Base-by-base conservation (phyloP, 2,888 invertebrate genomes). In the Leuctra nigra region DNA sequence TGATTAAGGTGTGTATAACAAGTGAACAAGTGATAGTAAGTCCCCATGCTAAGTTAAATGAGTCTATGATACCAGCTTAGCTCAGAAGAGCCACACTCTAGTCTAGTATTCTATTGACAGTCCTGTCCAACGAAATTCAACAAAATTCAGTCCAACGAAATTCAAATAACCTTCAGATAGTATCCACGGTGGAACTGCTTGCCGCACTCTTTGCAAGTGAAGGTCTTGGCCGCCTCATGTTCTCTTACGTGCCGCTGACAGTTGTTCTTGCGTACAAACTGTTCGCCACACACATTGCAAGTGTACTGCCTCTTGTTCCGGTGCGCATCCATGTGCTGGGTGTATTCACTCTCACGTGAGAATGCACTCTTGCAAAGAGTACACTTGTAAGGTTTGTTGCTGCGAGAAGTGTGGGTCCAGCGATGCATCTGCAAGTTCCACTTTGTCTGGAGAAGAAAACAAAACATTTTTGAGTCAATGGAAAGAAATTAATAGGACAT, bases 401-500 rank as follows among this genome's bases (percentile, higher is more conserved):
- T 84, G 61, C 91, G 83, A 53, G 86, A 84, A 56, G 86, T 86
- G 73, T 93, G 92, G 53, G 89, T 90, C 91, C 91, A 91, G 63
- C 86, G 84, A 74, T 93, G 92, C 64, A 90, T 79, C 69, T 91
- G 89, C 53, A 92, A 77, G 74, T 92, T 92, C 88, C 91, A 92
- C 70, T 90, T 90, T 63, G 91, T 91, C 64, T 29, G 11, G 29
- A 29, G 7, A 29, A 29, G 7, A 29, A 11, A 29, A 29, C n/a
- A n/a, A n/a, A n/a, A n/a, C n/a, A n/a, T n/a, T n/a, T n/a, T n/a
- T n/a, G n/a, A n/a, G n/a, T n/a, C n/a, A n/a, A n/a, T n/a, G n/a
- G n/a, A n/a, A n/a, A n/a, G n/a, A n/a, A n/a, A n/a, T n/a, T n/a
- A n/a, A n/a, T n/a, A n/a, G n/a, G n/a, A n/a, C n/a, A n/a, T n/a